Evolutionary conservation across 1,140 invertebrate genomes (phyloP), one percentile per base, ranked within the genome.

Genomic region (Tribolium madens): DNA sequence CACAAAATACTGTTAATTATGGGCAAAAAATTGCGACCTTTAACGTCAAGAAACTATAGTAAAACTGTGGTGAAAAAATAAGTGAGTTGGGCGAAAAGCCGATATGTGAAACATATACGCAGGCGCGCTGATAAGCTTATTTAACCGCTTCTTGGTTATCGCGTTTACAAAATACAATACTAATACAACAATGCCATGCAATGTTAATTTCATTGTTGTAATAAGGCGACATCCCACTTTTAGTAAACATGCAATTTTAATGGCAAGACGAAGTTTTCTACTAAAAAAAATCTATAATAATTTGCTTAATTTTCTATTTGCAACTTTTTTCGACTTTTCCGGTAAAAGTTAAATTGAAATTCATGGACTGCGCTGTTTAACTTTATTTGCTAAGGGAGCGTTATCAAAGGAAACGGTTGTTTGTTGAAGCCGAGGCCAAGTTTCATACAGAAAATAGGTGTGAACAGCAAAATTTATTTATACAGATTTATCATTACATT

Each of bases 121-220:
- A 64, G 57, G 57, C 57, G 57, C 57, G 57, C 57, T 64, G 57
- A 64, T 64, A 64, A 64, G 57, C 57, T 33, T 26, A 26, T 26
- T n/a, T 64, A 57, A 64, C 57, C 57, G 57, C 57, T 64, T 64
- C 57, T 64, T 64, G 57, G 57, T 64, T 64, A 64, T 64, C 57
- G 57, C 57, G 57, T 64, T 64, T 64, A 64, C 57, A 64, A 64
- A 64, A 64, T 64, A 64, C 57, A 64, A 64, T 64, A 64, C 57
- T 64, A 64, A 64, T 64, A 64, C 57, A 64, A 64, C 57, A 64
- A 64, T 64, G 57, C 57, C 57, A 64, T 64, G 57, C 57, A 36
- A 64, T 64, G 57, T 64, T 64, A 64, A 64, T 64, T 64, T 64
- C 57, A 64, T 64, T 64, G 57, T 64, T 64, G 26, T 64, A 64